Conservation (phyloP, 2,888 invertebrate species). For the Oithona nana region DNA sequence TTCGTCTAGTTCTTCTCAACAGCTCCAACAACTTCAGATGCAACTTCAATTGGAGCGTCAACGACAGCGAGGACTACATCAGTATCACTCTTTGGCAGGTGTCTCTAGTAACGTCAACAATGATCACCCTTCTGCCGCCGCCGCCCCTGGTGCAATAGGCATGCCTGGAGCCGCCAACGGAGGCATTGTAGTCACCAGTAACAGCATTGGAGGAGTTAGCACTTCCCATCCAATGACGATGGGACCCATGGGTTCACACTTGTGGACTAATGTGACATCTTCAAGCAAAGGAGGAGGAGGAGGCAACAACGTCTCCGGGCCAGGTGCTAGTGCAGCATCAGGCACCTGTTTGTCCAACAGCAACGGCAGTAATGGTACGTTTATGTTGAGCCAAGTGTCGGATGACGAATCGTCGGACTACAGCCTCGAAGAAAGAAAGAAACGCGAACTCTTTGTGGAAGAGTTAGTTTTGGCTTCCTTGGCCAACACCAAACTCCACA, state of each 20-base stretch:
- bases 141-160: background rate
- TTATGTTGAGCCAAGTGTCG: background rate
- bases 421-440: background rate
- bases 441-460: background rate
- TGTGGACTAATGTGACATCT: background rate
- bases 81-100: background rate
- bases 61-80: background rate
- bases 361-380: slow-evolving; percentile 8
- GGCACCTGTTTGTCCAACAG: background rate
- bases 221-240: too few species aligned
- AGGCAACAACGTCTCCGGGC: too few species aligned
- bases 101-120: too few species aligned
- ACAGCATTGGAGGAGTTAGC: background rate
- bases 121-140: background rate
- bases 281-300: too few species aligned
- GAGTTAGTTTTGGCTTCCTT: background rate
- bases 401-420: background rate
- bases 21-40: slow-evolving; percentile 85
- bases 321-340: slow-evolving; percentile 18
- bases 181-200: background rate
- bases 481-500: too few species aligned
- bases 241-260: background rate
- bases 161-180: background rate
- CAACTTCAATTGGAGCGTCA: slow-evolving; percentile 40
- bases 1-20: slow-evolving; percentile 41